Conservation (phyloP, 2,888 invertebrate genomes). For the Phoronis australis region DNA sequence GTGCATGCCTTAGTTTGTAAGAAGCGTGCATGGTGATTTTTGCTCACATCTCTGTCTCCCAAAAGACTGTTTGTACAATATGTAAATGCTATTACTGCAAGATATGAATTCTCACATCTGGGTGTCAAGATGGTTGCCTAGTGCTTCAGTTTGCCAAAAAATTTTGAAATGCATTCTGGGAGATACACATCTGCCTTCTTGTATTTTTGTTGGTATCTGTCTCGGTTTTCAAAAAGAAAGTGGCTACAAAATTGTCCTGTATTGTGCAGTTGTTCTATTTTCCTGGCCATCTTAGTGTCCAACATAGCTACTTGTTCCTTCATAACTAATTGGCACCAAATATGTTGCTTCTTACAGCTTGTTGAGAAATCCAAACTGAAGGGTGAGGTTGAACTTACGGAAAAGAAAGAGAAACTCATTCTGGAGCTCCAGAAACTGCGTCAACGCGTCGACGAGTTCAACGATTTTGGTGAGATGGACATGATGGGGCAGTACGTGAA, state of each 20-base stretch:
- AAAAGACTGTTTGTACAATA: too few species aligned
- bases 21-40: too few species aligned
- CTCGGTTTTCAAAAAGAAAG: neutral
- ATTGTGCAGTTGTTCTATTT: too few species aligned
- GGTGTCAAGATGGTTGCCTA: neutral
- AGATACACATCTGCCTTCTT: neutral
- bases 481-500: constrained; percentile 72
- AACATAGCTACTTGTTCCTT: too few species aligned
- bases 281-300: too few species aligned
- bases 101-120: neutral
- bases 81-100: too few species aligned
- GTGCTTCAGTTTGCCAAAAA: too few species aligned
- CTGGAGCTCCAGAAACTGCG: constrained; percentile 67
- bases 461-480: constrained; percentile 75
- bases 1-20: too few species aligned
- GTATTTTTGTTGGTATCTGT: neutral
- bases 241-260: too few species aligned
- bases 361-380: constrained; percentile 78
- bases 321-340: too few species aligned
- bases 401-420: constrained; percentile 66
- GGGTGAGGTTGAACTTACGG: constrained; percentile 74
- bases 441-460: constrained; percentile 70
- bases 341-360: constrained; percentile 50
- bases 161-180: neutral
- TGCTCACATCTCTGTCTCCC: too few species aligned